A percentile compares a stretch with the other conserved stretches of the same genome.
These are phyloP conservation scores for Huso huso DNA, from an alignment of 2,797 vertebrate species.

Conservation along the genomic window DNA sequence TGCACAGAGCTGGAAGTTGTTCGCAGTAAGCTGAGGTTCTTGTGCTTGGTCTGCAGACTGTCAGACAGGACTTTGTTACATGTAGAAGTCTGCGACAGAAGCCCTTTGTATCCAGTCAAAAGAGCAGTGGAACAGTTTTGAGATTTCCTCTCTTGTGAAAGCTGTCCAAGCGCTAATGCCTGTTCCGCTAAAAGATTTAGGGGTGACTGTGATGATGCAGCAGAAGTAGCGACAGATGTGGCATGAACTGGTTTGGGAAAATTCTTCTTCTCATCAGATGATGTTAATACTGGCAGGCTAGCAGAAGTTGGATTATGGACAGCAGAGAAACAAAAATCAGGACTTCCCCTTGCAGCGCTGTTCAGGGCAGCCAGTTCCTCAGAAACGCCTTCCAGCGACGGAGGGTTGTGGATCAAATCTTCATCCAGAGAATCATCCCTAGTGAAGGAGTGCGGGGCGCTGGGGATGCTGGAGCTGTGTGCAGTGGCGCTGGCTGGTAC, in stretches of 20 bases:
- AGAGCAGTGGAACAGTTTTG: slow-evolving; percentile 36
- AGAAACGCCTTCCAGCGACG: slow-evolving; percentile 47
- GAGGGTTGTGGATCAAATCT: slow-evolving; percentile 45
- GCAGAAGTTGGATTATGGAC: slow-evolving; percentile 34
- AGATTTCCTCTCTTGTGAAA: slow-evolving; percentile 57
- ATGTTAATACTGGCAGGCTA: slow-evolving; percentile 33
- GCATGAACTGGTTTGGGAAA: slow-evolving; percentile 42
- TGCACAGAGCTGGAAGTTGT: slow-evolving; percentile 10
- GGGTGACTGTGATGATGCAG: slow-evolving; percentile 47
- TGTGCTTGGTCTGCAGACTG: slow-evolving; percentile 47
- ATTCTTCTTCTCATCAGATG: slow-evolving; percentile 56
- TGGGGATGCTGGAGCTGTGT: slow-evolving; percentile 32
- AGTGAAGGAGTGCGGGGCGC: slow-evolving; percentile 37
- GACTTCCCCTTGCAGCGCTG: slow-evolving; percentile 33
- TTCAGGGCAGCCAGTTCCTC: slow-evolving; percentile 54
- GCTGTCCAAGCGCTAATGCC: slow-evolving; percentile 53
- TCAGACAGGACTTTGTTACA: slow-evolving; percentile 48
- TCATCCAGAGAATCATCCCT: slow-evolving; percentile 56
- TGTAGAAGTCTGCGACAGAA: slow-evolving; percentile 36
- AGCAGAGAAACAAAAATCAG: slow-evolving; percentile 36
- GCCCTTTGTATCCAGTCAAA: slow-evolving; percentile 49
- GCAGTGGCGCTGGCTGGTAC: slow-evolving; percentile 39
- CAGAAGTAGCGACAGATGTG: slow-evolving; percentile 33
- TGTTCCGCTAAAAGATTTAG: slow-evolving; percentile 71
- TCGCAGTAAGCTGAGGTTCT: slow-evolving; percentile 49